Conservation (phyloP, 2,797 vertebrate species). For the Spea hammondii region DNA sequence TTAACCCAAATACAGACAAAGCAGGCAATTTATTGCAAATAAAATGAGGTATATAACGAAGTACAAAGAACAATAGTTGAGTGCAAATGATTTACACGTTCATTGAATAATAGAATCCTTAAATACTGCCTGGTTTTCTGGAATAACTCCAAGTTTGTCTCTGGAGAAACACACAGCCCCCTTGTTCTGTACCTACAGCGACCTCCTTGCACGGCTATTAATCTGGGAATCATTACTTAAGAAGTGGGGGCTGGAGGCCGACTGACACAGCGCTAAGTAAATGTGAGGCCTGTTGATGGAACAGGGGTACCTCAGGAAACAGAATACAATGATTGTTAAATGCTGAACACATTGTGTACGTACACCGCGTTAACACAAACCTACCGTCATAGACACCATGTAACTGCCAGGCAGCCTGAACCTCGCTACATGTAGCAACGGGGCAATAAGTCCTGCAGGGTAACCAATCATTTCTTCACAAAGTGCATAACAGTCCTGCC, state of each 20-base stretch:
- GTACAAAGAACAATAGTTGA: no score
- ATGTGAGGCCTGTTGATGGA: not conserved
- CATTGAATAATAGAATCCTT: no score
- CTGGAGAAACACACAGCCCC: not conserved
- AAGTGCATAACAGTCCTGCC: no score
- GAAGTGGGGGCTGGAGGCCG: not conserved
- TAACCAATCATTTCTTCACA: no score
- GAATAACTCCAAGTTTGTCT: not conserved
- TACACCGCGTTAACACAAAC: no score
- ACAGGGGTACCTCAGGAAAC: not conserved
- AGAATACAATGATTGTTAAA: not conserved
- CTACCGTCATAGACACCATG: not conserved
- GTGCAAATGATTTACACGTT: no score
- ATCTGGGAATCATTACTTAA: constrained; percentile 15
- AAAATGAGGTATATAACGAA: no score
- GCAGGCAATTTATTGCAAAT: not conserved
- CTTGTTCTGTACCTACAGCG: constrained; percentile 7
- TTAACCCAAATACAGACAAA: not conserved
- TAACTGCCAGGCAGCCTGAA: not conserved
- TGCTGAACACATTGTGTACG: not conserved
- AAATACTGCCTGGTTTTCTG: no score
- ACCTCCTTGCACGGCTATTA: not conserved
- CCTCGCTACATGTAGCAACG: not conserved
- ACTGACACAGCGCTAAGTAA: not conserved
- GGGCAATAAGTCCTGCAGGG: no score